Evolutionary conservation across 1,140 invertebrate species (phyloP).

Genomic region (Tetragonula clypearis): DNA sequence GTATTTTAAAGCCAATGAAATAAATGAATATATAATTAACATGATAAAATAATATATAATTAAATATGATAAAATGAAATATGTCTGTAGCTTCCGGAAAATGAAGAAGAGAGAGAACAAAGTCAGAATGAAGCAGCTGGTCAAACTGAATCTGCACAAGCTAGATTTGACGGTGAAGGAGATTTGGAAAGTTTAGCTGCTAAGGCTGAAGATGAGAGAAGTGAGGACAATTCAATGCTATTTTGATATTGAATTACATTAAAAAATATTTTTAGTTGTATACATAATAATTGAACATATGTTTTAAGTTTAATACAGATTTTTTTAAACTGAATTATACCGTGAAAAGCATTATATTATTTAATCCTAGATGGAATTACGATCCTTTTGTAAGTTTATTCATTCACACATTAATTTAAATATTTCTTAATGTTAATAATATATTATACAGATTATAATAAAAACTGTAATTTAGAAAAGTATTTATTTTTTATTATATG

Average conservation of each 20-base stretch:
- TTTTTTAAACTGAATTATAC: not conserved
- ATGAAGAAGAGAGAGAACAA: conserved; percentile 53
- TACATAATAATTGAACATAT: not conserved
- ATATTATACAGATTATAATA: conserved; percentile 19
- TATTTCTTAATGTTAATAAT: not conserved
- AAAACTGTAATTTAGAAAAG: conserved; percentile 63
- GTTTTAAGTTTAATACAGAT: not conserved
- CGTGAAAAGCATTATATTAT: not conserved
- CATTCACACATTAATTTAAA: not conserved
- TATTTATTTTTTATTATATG: conserved; percentile 69
- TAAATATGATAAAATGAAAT: not conserved
- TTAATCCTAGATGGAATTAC: not conserved
- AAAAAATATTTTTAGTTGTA: conserved; percentile 12
- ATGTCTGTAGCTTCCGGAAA: conserved; percentile 36
- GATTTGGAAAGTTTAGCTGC: conserved; percentile 49
- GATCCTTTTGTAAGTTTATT: conserved; percentile 6
- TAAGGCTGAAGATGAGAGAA: conserved; percentile 63
- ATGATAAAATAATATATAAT: not conserved
- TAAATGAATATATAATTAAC: not conserved
- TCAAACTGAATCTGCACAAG: conserved; percentile 46
- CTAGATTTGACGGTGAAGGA: conserved; percentile 40
- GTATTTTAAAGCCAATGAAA: conserved; percentile 42
- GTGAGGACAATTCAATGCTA: conserved; percentile 14
- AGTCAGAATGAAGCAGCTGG: conserved; percentile 51
- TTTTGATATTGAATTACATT: conserved; percentile 50